Base-by-base conservation (phyloP, 2,797 vertebrate species). In the Hipposideros larvatus region DNA sequence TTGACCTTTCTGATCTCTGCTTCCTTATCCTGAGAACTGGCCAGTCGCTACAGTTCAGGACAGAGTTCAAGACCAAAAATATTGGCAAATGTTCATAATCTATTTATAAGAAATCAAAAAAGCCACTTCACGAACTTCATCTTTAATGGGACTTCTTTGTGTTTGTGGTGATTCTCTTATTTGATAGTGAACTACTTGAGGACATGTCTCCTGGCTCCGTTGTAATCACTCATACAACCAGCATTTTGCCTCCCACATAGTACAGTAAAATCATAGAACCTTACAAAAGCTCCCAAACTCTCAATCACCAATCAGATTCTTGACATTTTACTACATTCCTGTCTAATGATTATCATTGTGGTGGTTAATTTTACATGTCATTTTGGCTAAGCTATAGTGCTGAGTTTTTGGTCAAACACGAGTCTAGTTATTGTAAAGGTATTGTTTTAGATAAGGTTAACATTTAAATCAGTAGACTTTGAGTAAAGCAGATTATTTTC, bases 11-110 rank as follows among this genome's bases (percentile, higher is more conserved):
- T 73, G 74, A 70, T 41, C 71, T 73, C 82, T 24, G 68, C 82
- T 96, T 96, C 96, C 95, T 92, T 28, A 70, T 55, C 53, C 77
- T 80, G 91, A 92, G 84, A 92, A 75, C 41, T 28, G 82, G 10
- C 66, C 63, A 43, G 21, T 16, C 6, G 21, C 61, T 15, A 18
- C 0, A 1, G 55, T 68, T 90, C 93, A 86, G 86, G 48, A 79
- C 89, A 85, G 15, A 51, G 73, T n/a, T 91, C 91, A 87, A 48
- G 65, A 70, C 79, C 18, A 41, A 31, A 92, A 41, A 9, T 28
- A 16, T 0, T 91, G 91, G 93, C 86, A 34, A 46, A n/a, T 0
- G 4, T 31, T 63, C 79, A 73, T 3, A 1, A 48, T 34, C 91
- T 96, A 71, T 96, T 96, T 89, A 87, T 78, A 92, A 74, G 10